Evolutionary conservation across 2,113 vertebrate species (phyloP), one percentile per base, ranked within the genome.

Genomic region (Paratilapia polleni): DNA sequence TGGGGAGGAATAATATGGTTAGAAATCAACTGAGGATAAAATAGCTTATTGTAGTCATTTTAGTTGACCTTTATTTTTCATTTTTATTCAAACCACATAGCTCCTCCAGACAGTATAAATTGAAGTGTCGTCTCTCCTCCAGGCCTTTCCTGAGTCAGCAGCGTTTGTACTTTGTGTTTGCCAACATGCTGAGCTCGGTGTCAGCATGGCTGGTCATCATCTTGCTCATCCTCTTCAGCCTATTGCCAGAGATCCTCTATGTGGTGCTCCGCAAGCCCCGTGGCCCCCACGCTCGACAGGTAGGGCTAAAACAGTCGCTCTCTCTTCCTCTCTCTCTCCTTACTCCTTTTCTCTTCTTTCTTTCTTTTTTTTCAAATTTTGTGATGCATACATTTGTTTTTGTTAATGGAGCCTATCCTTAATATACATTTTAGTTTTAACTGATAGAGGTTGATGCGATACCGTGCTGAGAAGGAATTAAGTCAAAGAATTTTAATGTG

Each of bases 1-100:
- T 99, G 98, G 98, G 98, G 98, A 96, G 98, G 98, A 94, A 97
- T 99, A 92, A 97, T 99, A 95, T 99, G 98, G 98, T 97, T 91
- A 97, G 87, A 76, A 64, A 81, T 59, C 36, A 22, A 20, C 3
- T 24, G 4, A 9, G 4, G 28, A 75, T 62, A 9, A 10, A 20
- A 59, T 31, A 36, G 68, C 17, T 19, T 22, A 54, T 38, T 59
- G 4, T 34, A 19, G 26, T 41, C 68, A 73, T 73, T 74, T 61
- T 52, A 13, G 66, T 52, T 70, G 24, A 17, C 10, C 0, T 70
- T 47, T n/a, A 22, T 59, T 61, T 82, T 22, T 14, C 8, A 34
- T 19, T 66, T 64, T 31, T 75, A 1, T 77, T 76, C 19, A 73
- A 54, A 54, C 17, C 20, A n/a, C 20, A 22, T 54, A 36, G 24